phyloP scores from a whole-genome alignment of 2,113 vertebrate genomes.

The Clarias gariepinus region DNA sequence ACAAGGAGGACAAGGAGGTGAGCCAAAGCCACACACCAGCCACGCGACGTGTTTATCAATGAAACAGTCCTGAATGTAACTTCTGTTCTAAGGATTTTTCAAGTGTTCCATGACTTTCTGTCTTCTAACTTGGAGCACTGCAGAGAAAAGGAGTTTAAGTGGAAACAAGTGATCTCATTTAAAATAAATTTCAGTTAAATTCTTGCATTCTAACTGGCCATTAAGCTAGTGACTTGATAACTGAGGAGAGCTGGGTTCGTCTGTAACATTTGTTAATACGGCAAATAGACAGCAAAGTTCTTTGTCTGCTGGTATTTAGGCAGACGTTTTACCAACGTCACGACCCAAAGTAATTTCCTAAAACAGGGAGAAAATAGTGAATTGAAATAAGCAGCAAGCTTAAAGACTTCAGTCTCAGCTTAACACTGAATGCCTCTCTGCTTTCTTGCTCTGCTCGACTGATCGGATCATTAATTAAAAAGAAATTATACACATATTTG shows the following conservation, averaged over 20 bases:
- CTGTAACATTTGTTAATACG: constrained; percentile 23
- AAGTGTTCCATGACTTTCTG: neutral
- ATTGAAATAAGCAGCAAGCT: neutral
- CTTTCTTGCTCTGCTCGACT: neutral
- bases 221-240: neutral
- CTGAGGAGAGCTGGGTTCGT: neutral
- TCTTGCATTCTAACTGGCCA: neutral
- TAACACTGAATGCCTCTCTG: neutral
- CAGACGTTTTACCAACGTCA: neutral
- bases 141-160: neutral
- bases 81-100: neutral
- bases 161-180: neutral
- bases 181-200: constrained; percentile 9
- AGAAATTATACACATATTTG: neutral
- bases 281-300: neutral
- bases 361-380: neutral
- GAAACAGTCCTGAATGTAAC: neutral
- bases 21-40: constrained; percentile 52
- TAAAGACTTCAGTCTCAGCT: neutral
- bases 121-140: neutral
- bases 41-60: constrained; percentile 44
- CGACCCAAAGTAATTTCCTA: neutral
- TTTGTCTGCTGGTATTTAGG: neutral
- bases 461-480: constrained; percentile 12
- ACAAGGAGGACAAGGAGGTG: constrained; percentile 56